A percentile compares a stretch with the other conserved stretches of the same genome.
phyloP scores from a whole-genome alignment of 2,113 vertebrate species.

The Climacteris rufus region DNA sequence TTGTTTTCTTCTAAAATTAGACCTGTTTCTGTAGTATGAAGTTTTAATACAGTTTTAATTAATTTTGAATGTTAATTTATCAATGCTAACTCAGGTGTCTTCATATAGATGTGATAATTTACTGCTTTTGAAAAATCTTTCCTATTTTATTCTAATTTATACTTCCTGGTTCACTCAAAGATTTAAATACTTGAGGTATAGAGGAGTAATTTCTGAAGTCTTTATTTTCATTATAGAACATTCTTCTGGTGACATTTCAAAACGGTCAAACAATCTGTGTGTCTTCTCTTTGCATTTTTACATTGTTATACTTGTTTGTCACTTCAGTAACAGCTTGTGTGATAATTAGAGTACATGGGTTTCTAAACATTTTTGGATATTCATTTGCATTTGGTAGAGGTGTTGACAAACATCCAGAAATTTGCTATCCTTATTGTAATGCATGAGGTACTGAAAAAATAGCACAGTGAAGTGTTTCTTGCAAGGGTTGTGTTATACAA shows the following conservation, averaged over 20 bases:
- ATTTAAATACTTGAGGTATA: not conserved
- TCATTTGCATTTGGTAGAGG: not conserved
- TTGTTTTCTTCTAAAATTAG: not conserved
- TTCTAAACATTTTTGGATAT: not conserved
- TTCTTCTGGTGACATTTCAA: not conserved
- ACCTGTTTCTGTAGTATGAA: not conserved
- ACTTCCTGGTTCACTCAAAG: not conserved
- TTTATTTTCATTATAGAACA: not conserved
- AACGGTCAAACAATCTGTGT: not conserved
- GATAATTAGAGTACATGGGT: not conserved
- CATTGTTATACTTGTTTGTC: not conserved
- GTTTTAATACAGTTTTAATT: not conserved
- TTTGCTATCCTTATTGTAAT: not conserved
- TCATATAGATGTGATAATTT: not conserved
- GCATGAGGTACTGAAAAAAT: not conserved
- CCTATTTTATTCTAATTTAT: not conserved
- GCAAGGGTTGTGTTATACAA: not conserved
- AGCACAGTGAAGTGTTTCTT: not conserved
- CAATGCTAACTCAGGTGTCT: not conserved
- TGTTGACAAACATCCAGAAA: not conserved
- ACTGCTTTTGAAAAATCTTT: not conserved
- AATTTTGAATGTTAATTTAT: not conserved
- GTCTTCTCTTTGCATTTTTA: not conserved
- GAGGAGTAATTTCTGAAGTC: not conserved
- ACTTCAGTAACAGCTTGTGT: not conserved